phyloP scores from a whole-genome alignment of 2,797 vertebrate species.

The Rhinichthys osculus region DNA sequence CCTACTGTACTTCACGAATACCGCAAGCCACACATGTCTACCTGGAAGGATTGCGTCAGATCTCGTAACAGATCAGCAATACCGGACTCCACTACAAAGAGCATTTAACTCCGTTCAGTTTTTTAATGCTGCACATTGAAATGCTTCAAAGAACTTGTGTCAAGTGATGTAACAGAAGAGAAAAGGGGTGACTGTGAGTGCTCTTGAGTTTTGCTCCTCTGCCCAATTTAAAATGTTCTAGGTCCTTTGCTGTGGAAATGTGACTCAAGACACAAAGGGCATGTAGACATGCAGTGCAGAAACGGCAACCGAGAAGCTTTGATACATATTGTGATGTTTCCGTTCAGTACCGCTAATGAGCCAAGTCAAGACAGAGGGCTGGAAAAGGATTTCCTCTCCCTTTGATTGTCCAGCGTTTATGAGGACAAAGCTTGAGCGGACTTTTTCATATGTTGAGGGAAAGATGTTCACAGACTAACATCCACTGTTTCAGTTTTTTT shows the following conservation, averaged over 20 bases:
- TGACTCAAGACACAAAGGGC: slow-evolving; percentile 75
- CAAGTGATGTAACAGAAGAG: background rate
- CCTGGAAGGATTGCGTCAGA: slow-evolving; percentile 27
- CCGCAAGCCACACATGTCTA: background rate
- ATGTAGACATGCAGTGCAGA: slow-evolving; percentile 70
- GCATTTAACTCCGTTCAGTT: background rate
- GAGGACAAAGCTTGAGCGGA: background rate
- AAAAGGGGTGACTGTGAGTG: background rate
- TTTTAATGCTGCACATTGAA: background rate
- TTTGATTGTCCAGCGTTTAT: background rate
- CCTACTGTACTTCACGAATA: background rate
- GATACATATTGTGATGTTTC: slow-evolving; percentile 73
- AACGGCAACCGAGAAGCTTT: slow-evolving; percentile 73
- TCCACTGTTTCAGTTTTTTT: background rate
- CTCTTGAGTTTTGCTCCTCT: slow-evolving; percentile 51
- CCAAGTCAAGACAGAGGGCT: slow-evolving; percentile 8
- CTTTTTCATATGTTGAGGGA: background rate
- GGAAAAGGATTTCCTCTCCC: background rate
- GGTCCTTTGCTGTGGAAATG: slow-evolving; percentile 68
- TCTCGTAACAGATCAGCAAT: background rate
- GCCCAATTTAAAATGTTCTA: slow-evolving; percentile 72
- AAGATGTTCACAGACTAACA: slow-evolving; percentile 4
- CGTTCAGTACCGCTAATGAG: slow-evolving; percentile 65
- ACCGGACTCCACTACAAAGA: background rate
- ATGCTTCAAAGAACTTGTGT: background rate